Evolutionary conservation across 92 coral and sea anemone genomes (phyloP).

Genomic region (Micromussa lordhowensis): DNA sequence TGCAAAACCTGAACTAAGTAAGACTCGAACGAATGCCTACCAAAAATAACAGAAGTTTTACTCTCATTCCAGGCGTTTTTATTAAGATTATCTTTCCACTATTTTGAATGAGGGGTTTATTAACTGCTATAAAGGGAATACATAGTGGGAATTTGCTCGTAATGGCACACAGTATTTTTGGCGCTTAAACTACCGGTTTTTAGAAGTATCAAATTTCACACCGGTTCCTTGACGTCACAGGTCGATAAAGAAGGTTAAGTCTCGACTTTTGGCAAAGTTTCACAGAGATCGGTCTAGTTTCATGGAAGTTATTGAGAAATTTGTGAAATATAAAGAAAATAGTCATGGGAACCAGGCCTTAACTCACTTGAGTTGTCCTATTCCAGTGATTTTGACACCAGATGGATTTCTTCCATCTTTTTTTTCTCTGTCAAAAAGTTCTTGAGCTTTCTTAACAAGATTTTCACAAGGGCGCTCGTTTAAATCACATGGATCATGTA

Average conservation of each 20-base stretch:
- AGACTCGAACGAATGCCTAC: slow-evolving; percentile 6
- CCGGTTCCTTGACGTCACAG: background rate
- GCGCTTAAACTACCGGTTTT: slow-evolving; percentile 13
- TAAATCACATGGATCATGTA: slow-evolving; percentile 31
- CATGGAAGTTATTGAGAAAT: slow-evolving; percentile 9
- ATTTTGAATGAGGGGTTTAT: background rate
- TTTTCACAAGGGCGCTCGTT: slow-evolving; percentile 31
- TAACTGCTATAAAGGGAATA: background rate
- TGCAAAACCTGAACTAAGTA: background rate
- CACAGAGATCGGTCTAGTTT: background rate
- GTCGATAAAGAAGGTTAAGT: background rate
- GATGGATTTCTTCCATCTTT: background rate
- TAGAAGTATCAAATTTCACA: slow-evolving; percentile 10
- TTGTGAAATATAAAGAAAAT: slow-evolving; percentile 12
- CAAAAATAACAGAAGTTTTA: background rate
- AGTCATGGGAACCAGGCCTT: slow-evolving; percentile 19
- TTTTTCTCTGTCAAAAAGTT: background rate
- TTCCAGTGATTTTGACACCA: slow-evolving; percentile 11
- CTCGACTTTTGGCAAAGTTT: slow-evolving; percentile 20
- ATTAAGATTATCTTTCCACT: background rate
- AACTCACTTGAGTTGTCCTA: slow-evolving; percentile 22
- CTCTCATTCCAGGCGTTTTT: slow-evolving; percentile 18
- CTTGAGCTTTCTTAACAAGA: background rate
- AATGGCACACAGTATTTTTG: slow-evolving; percentile 4
- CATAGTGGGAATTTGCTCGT: slow-evolving; percentile 14